Evolutionary conservation across 2,888 invertebrate species (phyloP), one percentile per base, ranked within the genome.

Genomic region (Eupsilia transversa): DNA sequence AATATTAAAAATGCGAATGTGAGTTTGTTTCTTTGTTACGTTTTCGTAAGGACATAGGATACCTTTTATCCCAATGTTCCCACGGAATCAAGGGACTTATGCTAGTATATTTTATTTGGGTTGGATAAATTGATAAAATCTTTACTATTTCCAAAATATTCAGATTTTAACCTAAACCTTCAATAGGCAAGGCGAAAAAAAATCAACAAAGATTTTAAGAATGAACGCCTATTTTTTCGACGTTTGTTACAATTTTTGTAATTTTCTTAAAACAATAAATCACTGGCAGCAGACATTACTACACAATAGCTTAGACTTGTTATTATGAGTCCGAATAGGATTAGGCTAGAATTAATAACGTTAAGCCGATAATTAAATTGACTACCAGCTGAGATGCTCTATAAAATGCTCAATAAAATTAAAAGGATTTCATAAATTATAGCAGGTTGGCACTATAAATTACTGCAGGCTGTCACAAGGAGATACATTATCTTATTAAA

Each of bases 381-480:
- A 63, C 12, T 27, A 41, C 33, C 33, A 43, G 14, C 49, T 52
- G 27, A 3, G 35, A 79, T 59, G 38, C 23, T 38, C 14, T 46
- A 52, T 75, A 46, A 60, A 54, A 33, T 38, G 23, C 5, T 72
- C 23, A 59, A 68, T 79, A 46, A 75, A 59, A 68, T 80, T 66
- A 14, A 30, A 77, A 72, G 46, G 46, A 49, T 20, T 70, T 68
- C 10, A 71, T 82, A 68, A 60, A 81, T 74, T 56, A 61, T 27
- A 17, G n/a, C n/a, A 30, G 38, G 56, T 68, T 83, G 60, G 65
- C 64, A 79, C 12, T 41, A 79, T 71, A 83, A 79, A 68, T 83
- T 60, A 65, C 12, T 41, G 56, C 52, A 54, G 5, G 33, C 49
- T 71, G 70, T 61, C 52, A 30, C 59, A 71, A 64, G 56, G 46